Evolutionary conservation across 2,113 vertebrate genomes (phyloP).

Genomic region (Melanerpes formicivorus): DNA sequence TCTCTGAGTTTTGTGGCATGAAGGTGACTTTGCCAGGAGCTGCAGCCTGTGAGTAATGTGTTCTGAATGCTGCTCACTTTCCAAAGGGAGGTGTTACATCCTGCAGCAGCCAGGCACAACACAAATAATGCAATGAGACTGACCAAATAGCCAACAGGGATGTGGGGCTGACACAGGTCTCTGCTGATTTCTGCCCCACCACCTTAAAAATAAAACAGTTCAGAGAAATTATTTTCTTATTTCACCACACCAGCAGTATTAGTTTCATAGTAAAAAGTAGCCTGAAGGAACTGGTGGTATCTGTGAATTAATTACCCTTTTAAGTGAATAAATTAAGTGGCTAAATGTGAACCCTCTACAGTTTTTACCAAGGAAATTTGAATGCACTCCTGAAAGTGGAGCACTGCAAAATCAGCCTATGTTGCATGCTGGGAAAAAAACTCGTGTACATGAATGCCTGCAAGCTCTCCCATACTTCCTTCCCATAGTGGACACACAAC

Average conservation of each 20-base stretch:
- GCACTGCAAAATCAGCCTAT: background rate
- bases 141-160: background rate
- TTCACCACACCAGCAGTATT: background rate
- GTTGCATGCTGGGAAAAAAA: background rate
- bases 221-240: background rate
- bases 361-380: slow-evolving; percentile 23
- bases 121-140: background rate
- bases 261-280: slow-evolving; percentile 14
- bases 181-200: background rate
- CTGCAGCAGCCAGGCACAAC: background rate
- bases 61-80: background rate
- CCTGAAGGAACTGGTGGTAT: slow-evolving; percentile 17
- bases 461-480: background rate
- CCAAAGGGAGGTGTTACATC: background rate
- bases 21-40: slow-evolving; percentile 61
- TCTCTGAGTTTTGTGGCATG: background rate
- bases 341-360: background rate
- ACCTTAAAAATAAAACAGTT: slow-evolving; percentile 17
- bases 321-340: background rate
- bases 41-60: slow-evolving; percentile 47
- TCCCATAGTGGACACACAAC: background rate
- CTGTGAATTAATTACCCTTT: slow-evolving; percentile 50
- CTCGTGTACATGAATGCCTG: accelerated
- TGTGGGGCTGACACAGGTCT: slow-evolving; percentile 15
- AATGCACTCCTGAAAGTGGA: background rate